Conservation (phyloP, 2,797 vertebrate genomes). For the Poecile montanus region DNA sequence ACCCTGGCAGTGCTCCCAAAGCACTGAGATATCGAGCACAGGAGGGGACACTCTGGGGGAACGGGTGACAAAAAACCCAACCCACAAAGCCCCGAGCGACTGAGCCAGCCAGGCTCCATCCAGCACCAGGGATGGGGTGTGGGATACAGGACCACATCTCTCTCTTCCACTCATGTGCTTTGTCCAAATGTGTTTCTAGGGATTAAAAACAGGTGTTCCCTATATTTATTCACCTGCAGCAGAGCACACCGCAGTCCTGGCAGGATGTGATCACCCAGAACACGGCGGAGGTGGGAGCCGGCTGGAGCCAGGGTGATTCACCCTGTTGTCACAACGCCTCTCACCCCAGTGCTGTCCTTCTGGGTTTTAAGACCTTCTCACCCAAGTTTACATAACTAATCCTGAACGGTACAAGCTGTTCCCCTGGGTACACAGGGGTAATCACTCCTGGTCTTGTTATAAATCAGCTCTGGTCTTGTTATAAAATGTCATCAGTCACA, state of each 20-base stretch:
- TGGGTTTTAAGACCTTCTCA: conserved; percentile 53
- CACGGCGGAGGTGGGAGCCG: rapidly evolving
- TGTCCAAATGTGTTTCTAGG: background rate
- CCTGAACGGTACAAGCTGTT: conserved; percentile 39
- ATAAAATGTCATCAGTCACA: conserved; percentile 13
- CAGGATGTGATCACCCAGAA: background rate
- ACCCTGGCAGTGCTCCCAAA: rapidly evolving
- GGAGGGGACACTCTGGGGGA: background rate
- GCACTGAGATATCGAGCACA: rapidly evolving
- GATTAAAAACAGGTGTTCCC: rapidly evolving
- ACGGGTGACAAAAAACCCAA: background rate
- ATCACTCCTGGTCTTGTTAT: background rate
- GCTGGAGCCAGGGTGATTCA: conserved; percentile 6
- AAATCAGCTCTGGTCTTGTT: background rate
- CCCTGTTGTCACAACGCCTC: background rate
- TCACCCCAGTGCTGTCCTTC: background rate
- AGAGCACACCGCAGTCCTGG: rapidly evolving
- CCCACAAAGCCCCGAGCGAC: rapidly evolving
- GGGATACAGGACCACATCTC: rapidly evolving
- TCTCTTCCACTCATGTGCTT: rapidly evolving
- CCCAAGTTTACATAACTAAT: conserved; percentile 30
- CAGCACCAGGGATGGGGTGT: rapidly evolving
- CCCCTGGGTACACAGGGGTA: background rate
- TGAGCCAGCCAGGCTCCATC: background rate
- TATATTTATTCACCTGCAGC: background rate